These are phyloP conservation scores for human (Homo sapiens) DNA, from an alignment of 2,113 vertebrate species.

Conservation along the genomic window GRCh38 chr17:18901001-18901500, in stretches of 20 bases:
- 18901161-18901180: not conserved
- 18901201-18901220: not conserved
- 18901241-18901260: not conserved
- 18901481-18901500: too few species aligned
- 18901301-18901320: not conserved
- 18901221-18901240: not conserved
- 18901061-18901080: not conserved
- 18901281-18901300: not conserved
- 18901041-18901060: too few species aligned
- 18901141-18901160: not conserved
- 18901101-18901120: not conserved
- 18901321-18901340: not conserved
- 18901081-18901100: too few species aligned
- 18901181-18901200: not conserved
- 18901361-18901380: not conserved
- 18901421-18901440: too few species aligned
- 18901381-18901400: not conserved
- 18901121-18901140: not conserved
- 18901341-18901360: not conserved
- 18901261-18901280: not conserved
- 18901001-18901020: not conserved
- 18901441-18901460: too few species aligned
- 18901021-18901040: not conserved
- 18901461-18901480: too few species aligned
- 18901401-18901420: too few species aligned